Conservation (phyloP, 1,140 invertebrate genomes). For the Drosophila biarmipes region DNA sequence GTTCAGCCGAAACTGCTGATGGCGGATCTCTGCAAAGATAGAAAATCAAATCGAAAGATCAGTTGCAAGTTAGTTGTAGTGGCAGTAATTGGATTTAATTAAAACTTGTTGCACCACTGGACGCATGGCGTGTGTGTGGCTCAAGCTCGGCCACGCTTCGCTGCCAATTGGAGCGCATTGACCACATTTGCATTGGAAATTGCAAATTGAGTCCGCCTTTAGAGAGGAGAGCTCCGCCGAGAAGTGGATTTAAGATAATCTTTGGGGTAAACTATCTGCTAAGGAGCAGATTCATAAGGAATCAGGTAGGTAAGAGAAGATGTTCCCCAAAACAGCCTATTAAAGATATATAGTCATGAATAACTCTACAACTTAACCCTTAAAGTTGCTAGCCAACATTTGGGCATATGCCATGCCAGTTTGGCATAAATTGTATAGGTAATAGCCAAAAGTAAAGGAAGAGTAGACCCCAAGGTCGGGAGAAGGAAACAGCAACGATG, state of each 20-base stretch:
- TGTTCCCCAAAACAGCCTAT: too few species aligned
- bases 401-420: constrained; percentile 28
- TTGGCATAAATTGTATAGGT: constrained; percentile 43
- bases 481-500: constrained; percentile 17
- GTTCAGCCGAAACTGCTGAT: constrained; percentile 89
- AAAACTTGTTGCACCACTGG: constrained; percentile 79
- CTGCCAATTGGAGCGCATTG: constrained; percentile 67
- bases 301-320: too few species aligned
- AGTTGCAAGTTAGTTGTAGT: constrained; percentile 10
- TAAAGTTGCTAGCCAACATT: constrained; percentile 16
- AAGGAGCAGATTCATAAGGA: not conserved
- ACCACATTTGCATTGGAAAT: constrained; percentile 69
- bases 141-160: constrained; percentile 60
- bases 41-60: constrained; percentile 3
- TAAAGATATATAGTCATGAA: too few species aligned
- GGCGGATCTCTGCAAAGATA: constrained; percentile 86
- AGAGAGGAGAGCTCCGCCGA: too few species aligned
- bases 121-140: constrained; percentile 68
- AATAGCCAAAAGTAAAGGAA: constrained; percentile 30
- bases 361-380: not conserved
- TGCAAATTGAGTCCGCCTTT: constrained; percentile 16
- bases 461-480: constrained; percentile 34
- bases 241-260: not conserved
- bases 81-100: constrained; percentile 73
- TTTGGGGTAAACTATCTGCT: not conserved